These are phyloP conservation scores for Mesochorus sp. DNA, from an alignment of 2,888 invertebrate genomes.

Conservation along the genomic window DNA sequence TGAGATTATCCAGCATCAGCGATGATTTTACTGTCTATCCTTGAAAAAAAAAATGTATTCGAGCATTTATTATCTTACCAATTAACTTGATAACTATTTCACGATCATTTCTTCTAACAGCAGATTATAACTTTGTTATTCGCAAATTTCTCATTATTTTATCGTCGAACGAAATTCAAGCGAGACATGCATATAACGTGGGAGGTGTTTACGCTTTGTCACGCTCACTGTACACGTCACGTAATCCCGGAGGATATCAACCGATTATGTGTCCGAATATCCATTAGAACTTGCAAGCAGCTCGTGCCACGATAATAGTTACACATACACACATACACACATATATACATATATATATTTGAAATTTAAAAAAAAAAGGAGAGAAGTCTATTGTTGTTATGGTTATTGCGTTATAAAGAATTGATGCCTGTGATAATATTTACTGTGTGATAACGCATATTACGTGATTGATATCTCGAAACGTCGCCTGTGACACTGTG, in stretches of 20 bases:
- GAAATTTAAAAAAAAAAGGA: too few species aligned
- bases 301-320: slow-evolving; percentile 8
- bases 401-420: not conserved
- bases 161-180: not conserved
- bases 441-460: not conserved
- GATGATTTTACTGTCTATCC: too few species aligned
- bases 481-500: slow-evolving; percentile 54
- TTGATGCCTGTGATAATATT: slow-evolving; percentile 20
- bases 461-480: slow-evolving; percentile 45
- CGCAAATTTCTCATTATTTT: not conserved
- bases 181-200: not conserved
- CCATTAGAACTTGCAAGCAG: slow-evolving; percentile 24
- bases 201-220: slow-evolving; percentile 4
- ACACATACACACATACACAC: too few species aligned
- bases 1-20: too few species aligned
- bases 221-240: slow-evolving; percentile 1
- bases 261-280: not conserved
- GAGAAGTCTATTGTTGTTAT: not conserved
- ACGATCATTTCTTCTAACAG: too few species aligned
- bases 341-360: too few species aligned
- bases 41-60: too few species aligned
- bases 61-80: too few species aligned
- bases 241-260: slow-evolving; percentile 4
- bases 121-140: too few species aligned
- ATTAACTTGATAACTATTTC: too few species aligned